Base-by-base conservation (phyloP, 1,140 invertebrate genomes). In the Diploscapter pachys region DNA sequence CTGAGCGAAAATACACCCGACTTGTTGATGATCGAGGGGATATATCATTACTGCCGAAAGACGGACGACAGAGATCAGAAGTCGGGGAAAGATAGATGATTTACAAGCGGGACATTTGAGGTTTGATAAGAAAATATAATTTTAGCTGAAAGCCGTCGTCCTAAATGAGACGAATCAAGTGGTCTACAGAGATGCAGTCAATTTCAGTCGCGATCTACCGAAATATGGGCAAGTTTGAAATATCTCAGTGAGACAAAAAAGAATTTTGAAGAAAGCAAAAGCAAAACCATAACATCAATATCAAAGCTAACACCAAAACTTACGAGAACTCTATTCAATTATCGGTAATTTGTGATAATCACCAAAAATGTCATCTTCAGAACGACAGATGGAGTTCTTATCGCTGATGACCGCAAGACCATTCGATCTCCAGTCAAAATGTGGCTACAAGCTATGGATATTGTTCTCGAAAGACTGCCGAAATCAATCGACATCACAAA, bases 381-480 rank as follows among this genome's bases (percentile, higher is more conserved):
- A 52, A 87, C 86, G 56, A 70, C 76, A 31, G 85, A 83, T 75
- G 93, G 93, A n/a, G 92, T 92, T 9, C 87, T 92, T 66, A 87
- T 89, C 49, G 81, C 88, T 76, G 84, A 78, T 51, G 85, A 87
- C 69, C 89, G 89, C 71, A 87, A 89, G 74, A 87, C 90, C n/a
- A 91, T 93, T 61, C 91, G 91, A 64, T 91, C 91, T 3, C 94
- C 94, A 0, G 90, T 92, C 0, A 86, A 93, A 3, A 93, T 98
- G 91, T 98, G 94, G 94, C 90, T 98, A 0, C 95, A 96, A 87
- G 93, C 95, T 0, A 83, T 98, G 49, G 95, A 98, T 83, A 90
- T 96, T 86, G 88, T 96, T 0, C 87, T 98, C 84, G 93, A 96
- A 82, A 90, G 91, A 79, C 87, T 98, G 11, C 89, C 92, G 63